Conservation (phyloP, 2,888 invertebrate species). For the Conops quadrifasciatus region DNA sequence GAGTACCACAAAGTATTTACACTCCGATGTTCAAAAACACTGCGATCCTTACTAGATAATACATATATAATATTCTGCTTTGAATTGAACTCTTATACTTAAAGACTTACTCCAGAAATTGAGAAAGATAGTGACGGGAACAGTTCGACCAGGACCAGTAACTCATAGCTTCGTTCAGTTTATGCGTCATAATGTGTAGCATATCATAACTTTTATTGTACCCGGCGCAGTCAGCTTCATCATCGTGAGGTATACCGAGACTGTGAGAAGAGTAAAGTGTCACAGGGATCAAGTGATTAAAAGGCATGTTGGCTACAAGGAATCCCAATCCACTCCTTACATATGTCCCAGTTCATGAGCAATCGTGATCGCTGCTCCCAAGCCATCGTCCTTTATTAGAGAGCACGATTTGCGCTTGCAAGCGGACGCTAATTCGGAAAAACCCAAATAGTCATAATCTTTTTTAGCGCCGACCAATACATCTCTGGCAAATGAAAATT, state of each 20-base stretch:
- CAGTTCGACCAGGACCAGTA: conserved; percentile 92
- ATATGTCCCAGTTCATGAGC: conserved; percentile 92
- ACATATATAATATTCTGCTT: too few relatives aligned
- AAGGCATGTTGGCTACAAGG: too few relatives aligned
- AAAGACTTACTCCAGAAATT: conserved; percentile 82
- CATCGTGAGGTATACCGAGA: conserved; percentile 86
- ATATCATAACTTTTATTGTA: conserved; percentile 67
- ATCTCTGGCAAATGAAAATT: conserved; percentile 67
- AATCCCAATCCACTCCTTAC: too few relatives aligned
- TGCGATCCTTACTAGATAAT: too few relatives aligned
- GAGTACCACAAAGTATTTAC: too few relatives aligned
- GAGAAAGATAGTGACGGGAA: conserved; percentile 77
- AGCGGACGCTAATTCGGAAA: conserved; percentile 85
- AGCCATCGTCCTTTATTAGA: conserved; percentile 87
- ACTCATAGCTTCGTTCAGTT: conserved; percentile 80
- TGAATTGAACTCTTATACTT: too few relatives aligned
- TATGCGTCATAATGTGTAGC: conserved; percentile 83
- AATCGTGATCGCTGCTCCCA: conserved; percentile 88
- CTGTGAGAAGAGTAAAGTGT: conserved; percentile 67
- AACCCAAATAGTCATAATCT: conserved; percentile 74
- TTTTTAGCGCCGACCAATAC: conserved; percentile 73
- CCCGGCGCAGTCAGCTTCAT: conserved; percentile 72
- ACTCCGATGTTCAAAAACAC: too few relatives aligned
- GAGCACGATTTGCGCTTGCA: conserved; percentile 81
- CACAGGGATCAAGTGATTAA: too few relatives aligned